These are phyloP conservation scores for Lepus europaeus DNA, from an alignment of 2,113 vertebrate species.

Conservation along the genomic window DNA sequence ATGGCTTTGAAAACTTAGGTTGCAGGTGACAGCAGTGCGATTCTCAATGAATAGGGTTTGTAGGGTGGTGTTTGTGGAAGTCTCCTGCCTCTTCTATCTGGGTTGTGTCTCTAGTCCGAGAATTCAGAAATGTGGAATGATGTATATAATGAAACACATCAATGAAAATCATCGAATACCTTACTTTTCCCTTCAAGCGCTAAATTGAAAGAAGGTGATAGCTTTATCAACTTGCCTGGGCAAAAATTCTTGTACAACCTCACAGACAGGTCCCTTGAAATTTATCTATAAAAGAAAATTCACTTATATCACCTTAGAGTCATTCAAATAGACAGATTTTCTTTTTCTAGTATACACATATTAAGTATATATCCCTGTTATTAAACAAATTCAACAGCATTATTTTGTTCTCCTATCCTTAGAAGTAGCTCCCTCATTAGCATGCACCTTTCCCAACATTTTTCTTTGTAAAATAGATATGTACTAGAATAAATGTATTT, in stretches of 20 bases:
- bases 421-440: background rate
- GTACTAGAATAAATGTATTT: background rate
- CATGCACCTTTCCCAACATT: background rate
- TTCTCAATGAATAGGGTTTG: conserved; percentile 34
- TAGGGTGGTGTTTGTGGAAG: conserved; percentile 1
- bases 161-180: background rate
- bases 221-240: conserved; percentile 27
- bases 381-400: background rate
- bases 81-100: background rate
- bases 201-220: background rate
- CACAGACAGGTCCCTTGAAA: background rate
- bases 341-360: conserved; percentile 32
- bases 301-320: background rate
- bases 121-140: conserved; percentile 53
- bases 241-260: conserved; percentile 22
- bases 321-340: background rate
- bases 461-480: conserved; percentile 32
- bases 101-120: conserved; percentile 10
- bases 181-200: background rate
- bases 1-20: conserved; percentile 27
- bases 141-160: background rate
- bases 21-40: background rate
- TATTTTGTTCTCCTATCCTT: background rate
- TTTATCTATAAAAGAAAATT: conserved; percentile 17
- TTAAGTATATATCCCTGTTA: background rate